A percentile compares a stretch with the other conserved stretches of the same genome.
Conservation (phyloP, 2,888 invertebrate genomes). For the Hemistola chrysoprasaria region DNA sequence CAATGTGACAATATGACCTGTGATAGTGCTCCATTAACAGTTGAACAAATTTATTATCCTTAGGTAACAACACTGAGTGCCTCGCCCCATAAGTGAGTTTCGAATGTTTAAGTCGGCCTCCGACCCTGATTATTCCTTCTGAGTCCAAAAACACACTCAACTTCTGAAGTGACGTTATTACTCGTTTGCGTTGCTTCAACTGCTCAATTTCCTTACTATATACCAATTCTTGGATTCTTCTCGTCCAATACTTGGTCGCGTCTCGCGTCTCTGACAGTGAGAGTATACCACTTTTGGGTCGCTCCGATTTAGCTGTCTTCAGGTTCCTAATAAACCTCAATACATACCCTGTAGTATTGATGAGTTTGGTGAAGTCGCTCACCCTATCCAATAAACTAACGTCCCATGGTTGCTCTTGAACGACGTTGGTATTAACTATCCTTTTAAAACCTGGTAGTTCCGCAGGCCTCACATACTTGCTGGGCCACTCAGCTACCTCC, state of each 20-base stretch:
- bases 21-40: conserved; percentile 3
- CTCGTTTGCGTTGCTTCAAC: not conserved
- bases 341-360: not conserved
- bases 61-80: conserved; percentile 3
- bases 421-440: not conserved
- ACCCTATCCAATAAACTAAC: not conserved
- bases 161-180: not conserved
- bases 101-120: conserved; percentile 1
- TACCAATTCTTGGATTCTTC: not conserved
- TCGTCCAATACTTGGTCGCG: not conserved
- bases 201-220: not conserved
- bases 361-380: not conserved
- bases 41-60: conserved; percentile 1
- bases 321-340: not conserved
- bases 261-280: not conserved
- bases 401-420: not conserved
- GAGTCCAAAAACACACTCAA: conserved; percentile 1
- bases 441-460: not conserved
- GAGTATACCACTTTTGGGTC: not conserved
- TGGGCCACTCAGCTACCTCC: too few relatives aligned
- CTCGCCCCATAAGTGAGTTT: conserved; percentile 1
- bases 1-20: conserved; percentile 1
- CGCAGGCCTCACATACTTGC: too few relatives aligned
- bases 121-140: not conserved
- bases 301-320: not conserved